A percentile compares a stretch with the other conserved stretches of the same genome.
Evolutionary conservation across 2,888 invertebrate genomes (phyloP).

Genomic region (Achlya flavicornis): DNA sequence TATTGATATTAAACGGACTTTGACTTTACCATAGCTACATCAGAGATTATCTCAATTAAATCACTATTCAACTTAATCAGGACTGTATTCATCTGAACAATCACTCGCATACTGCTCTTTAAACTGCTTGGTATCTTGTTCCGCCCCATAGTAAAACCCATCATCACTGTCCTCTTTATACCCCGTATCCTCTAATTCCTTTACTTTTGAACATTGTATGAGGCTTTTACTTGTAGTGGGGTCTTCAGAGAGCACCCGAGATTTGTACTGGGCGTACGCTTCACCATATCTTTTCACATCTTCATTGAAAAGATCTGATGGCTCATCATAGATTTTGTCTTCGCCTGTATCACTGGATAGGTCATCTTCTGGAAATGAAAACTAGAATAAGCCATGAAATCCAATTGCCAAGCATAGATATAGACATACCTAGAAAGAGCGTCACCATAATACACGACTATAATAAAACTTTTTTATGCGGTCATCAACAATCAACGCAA

Average conservation of each 20-base stretch:
- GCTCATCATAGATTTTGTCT: constrained; percentile 69
- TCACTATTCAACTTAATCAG: constrained; percentile 30
- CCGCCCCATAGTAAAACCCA: constrained; percentile 76
- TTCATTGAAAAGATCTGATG: constrained; percentile 60
- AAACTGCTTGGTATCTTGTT: constrained; percentile 66
- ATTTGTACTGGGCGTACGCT: constrained; percentile 87
- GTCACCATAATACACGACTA: too few species aligned
- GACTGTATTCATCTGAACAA: constrained; percentile 53
- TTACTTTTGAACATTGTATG: constrained; percentile 50
- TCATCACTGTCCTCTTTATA: constrained; percentile 73
- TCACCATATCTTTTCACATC: constrained; percentile 86
- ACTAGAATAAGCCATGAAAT: neutral
- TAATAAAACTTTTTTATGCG: too few species aligned
- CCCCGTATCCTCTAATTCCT: constrained; percentile 55
- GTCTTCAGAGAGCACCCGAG: constrained; percentile 65
- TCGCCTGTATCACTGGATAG: constrained; percentile 78
- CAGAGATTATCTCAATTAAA: too few species aligned
- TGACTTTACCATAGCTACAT: too few species aligned
- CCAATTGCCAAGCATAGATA: too few species aligned
- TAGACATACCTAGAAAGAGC: too few species aligned
- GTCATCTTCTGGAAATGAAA: constrained; percentile 60
- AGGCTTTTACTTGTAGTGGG: constrained; percentile 44
- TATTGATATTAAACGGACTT: too few species aligned
- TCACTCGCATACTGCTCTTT: constrained; percentile 59
- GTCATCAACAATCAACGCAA: too few species aligned